These are phyloP conservation scores for Dicrurus megarhynchus DNA, from an alignment of 2,113 vertebrate species.

Conservation along the genomic window DNA sequence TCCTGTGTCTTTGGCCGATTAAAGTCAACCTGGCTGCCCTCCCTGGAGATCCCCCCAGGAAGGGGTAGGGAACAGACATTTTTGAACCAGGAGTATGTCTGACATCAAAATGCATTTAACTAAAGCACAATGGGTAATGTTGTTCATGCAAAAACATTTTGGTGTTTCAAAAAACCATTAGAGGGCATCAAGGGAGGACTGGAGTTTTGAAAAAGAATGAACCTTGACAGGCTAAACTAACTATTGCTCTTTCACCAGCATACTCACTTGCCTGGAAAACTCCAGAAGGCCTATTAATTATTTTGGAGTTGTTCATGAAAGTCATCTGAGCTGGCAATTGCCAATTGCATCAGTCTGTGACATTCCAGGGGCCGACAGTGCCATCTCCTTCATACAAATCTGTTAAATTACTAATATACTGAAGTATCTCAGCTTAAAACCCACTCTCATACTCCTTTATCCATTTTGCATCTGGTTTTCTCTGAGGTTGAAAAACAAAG, in stretches of 20 bases:
- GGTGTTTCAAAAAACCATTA: conserved; percentile 72
- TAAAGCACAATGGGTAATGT: conserved; percentile 60
- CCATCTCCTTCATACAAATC: conserved; percentile 20
- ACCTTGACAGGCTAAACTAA: conserved; percentile 69
- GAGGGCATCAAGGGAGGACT: conserved; percentile 67
- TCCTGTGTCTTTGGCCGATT: conserved; percentile 19
- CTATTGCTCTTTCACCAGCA: conserved; percentile 33
- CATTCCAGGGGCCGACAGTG: conserved; percentile 14
- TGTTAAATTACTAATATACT: conserved; percentile 47
- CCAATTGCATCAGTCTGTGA: conserved; percentile 20
- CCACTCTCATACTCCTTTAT: background rate
- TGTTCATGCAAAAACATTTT: conserved; percentile 69
- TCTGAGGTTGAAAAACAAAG: conserved; percentile 46
- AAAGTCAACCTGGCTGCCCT: conserved; percentile 1
- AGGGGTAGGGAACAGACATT: conserved; percentile 9
- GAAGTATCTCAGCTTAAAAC: background rate
- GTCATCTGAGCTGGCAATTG: conserved; percentile 27
- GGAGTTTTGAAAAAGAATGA: conserved; percentile 67
- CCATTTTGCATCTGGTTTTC: conserved; percentile 55
- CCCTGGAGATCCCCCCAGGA: conserved; percentile 34
- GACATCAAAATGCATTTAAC: conserved; percentile 70
- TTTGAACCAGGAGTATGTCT: conserved; percentile 43
- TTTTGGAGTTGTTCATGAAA: conserved; percentile 46
- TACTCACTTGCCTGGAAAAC: conserved; percentile 36
- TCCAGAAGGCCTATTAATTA: conserved; percentile 65